Evolutionary conservation across 2,888 invertebrate genomes (phyloP).

Genomic region (Clunio marinus): DNA sequence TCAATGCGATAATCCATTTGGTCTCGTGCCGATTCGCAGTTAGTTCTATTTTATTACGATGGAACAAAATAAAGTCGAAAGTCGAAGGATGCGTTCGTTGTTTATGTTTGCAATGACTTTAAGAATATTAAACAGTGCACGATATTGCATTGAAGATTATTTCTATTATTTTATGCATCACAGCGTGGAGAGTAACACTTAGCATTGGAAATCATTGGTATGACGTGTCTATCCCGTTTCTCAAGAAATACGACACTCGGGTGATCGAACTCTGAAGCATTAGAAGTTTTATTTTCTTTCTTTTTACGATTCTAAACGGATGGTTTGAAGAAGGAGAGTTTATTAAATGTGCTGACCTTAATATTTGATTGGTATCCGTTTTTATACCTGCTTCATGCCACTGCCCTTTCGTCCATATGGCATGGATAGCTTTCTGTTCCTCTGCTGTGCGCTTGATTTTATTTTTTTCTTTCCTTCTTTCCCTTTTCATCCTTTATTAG

Average conservation of each 20-base stretch:
- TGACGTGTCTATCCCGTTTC: not conserved
- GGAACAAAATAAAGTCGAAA: not conserved
- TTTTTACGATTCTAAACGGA: slow-evolving; percentile 29
- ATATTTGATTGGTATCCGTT: slow-evolving; percentile 37
- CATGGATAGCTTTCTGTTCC: not conserved
- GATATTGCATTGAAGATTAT: no score
- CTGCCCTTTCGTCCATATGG: slow-evolving; percentile 32
- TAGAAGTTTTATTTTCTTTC: slow-evolving; percentile 24
- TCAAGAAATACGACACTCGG: slow-evolving; percentile 11
- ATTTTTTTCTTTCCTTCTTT: not conserved
- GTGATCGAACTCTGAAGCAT: slow-evolving; percentile 32
- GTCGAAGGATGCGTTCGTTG: no score
- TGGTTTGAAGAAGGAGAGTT: slow-evolving; percentile 25
- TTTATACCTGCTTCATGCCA: slow-evolving; percentile 37
- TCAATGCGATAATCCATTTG: slow-evolving; percentile 11
- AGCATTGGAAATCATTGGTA: not conserved
- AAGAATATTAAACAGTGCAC: no score
- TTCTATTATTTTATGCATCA: no score
- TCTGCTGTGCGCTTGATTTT: slow-evolving; percentile 8
- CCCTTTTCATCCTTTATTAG: slow-evolving; percentile 24
- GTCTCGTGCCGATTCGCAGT: slow-evolving; percentile 34
- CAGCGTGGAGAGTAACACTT: not conserved
- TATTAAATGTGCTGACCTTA: slow-evolving; percentile 39
- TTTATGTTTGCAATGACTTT: no score
- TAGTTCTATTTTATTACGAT: no score